Evolutionary conservation across 2,113 vertebrate genomes (phyloP), one percentile per base, ranked within the genome.

Genomic region (Brachionichthys hirsutus): DNA sequence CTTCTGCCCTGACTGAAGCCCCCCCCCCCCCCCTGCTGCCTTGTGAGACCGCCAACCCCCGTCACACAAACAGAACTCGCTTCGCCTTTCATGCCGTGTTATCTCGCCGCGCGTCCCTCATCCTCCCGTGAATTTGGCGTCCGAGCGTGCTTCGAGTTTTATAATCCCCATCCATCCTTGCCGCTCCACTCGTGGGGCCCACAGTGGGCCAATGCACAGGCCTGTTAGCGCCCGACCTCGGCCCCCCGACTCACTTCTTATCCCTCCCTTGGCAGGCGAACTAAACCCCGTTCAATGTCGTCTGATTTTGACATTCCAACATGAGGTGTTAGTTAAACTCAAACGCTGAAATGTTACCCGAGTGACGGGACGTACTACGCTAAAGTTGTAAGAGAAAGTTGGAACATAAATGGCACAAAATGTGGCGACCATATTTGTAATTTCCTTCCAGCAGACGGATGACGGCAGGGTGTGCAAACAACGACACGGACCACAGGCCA

Each of bases 1-100:
- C 85, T 84, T 81, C 70, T 88, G 81, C 75, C 63, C 47, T 80
- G 81, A 84, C 83, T 86, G 80, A 74, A 71, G 55, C 60, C 42
- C 54, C 57, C 75, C 13, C 51, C 35, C 36, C 3, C 68, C 65
- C 71, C 83, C 56, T 78, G 78, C 71, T 70, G 59, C 62, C 78
- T 74, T 50, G 61, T 41, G 64, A 73, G 82, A 75, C 74, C 77
- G 12, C 84, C 75, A 82, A 75, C 80, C 75, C 67, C 60, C 67
- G 77, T 69, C 72, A 72, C 56, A 77, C 59, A 51, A 44, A 47
- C 77, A 66, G 38, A 56, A 52, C 59, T 34, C 17, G 30, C 64
- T 61, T 50, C 60, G 19, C 51, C 22, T 72, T 80, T 72, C 62
- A 75, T 58, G 77, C 62, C 7, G 14, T 0, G 30, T 62, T 77